Evolutionary conservation across 1,140 invertebrate species (phyloP).

Genomic region (Zaprionus capensis): DNA sequence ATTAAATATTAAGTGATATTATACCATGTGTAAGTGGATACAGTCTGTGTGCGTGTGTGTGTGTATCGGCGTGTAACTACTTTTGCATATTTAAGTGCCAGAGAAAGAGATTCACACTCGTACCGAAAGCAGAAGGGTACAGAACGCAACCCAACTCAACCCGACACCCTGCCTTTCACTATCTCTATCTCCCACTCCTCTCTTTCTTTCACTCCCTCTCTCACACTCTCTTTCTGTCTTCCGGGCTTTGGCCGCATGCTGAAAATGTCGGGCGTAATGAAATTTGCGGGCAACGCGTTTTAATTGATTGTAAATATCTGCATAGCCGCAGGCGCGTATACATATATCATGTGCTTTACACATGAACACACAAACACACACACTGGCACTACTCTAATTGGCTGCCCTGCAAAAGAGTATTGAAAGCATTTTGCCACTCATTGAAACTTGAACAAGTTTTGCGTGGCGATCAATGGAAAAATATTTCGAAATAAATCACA

Average conservation of each 20-base stretch:
- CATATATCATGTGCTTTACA: background rate
- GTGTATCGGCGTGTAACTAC: slow-evolving; percentile 56
- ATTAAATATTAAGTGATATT: slow-evolving; percentile 80
- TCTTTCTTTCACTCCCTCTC: background rate
- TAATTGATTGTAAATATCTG: slow-evolving; percentile 80
- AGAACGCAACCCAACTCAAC: slow-evolving; percentile 21
- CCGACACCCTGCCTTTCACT: slow-evolving; percentile 7
- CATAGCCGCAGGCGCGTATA: slow-evolving; percentile 47
- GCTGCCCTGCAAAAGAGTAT: slow-evolving; percentile 27
- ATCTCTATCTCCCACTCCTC: background rate
- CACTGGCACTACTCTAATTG: slow-evolving; percentile 25
- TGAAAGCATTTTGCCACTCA: slow-evolving; percentile 39
- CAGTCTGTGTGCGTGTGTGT: background rate
- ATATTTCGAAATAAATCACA: slow-evolving; percentile 41
- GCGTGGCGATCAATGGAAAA: slow-evolving; percentile 34
- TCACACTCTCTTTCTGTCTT: background rate
- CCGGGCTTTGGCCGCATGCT: slow-evolving; percentile 3
- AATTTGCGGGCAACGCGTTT: slow-evolving; percentile 76
- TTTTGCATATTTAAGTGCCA: slow-evolving; percentile 78
- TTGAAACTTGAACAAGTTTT: slow-evolving; percentile 44
- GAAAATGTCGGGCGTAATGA: slow-evolving; percentile 61
- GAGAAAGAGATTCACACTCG: slow-evolving; percentile 65
- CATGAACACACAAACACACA: background rate
- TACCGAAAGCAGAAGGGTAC: slow-evolving; percentile 46
- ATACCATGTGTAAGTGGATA: slow-evolving; percentile 27